Base-by-base conservation (phyloP, 53 echinoderm and acorn worm species). In the Crossaster papposus region DNA sequence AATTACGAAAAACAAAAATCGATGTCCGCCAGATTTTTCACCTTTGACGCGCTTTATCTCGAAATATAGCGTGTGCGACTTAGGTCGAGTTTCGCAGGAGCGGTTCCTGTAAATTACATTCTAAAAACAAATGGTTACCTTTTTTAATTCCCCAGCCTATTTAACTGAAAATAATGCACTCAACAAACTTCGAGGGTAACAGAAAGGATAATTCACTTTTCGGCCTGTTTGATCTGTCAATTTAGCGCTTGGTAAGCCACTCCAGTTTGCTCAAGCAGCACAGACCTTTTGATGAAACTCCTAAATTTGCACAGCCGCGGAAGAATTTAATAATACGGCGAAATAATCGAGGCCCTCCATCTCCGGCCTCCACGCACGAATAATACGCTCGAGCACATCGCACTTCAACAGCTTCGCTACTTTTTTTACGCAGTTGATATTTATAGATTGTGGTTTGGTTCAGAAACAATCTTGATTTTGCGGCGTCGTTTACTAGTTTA, bases 331-430 rank as follows among this genome's bases (percentile, higher is more conserved):
- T 74, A 35, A 74, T 68, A 68, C 28, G 28, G 15, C 13, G 29
- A 74, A 74, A 74, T 36, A 74, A 74, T 74, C 75, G 75, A 9
- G 34, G 32, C 75, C 31, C 75, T 34, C 36, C 75, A 24, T 2
- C 33, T 5, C 15, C 13, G 28, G 28, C 0, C 6, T 44, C n/a
- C n/a, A n/a, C n/a, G n/a, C n/a, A n/a, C n/a, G n/a, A n/a, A n/a
- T n/a, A n/a, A n/a, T n/a, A n/a, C 4, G 33, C 75, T 74, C 75
- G 36, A 74, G 75, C 75, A 74, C 34, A 36, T 26, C 28, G 0
- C 68, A 20, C 68, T 68, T 68, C 68, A 68, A 12, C 26, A 44
- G 14, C 36, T 3, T 35, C 5, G 75, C 75, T 74, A 74, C 75
- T 74, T 44, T 74, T 36, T 35, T 15, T 1, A 17, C 15, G 75